phyloP scores from a whole-genome alignment of 2,888 invertebrate species.

The Mythimna ferrago region DNA sequence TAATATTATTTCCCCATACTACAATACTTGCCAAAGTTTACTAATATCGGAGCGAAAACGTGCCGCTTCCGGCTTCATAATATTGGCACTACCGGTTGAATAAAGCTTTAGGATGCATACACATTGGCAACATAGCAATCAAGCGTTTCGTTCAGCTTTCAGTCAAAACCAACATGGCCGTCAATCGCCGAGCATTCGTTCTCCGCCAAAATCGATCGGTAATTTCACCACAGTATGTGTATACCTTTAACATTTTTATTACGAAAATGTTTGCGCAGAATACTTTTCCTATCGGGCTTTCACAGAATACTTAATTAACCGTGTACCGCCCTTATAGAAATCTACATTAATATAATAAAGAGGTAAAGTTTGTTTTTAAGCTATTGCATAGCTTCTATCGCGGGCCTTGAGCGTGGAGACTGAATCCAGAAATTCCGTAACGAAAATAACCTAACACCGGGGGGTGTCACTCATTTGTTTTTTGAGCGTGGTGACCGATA shows the following conservation, averaged over 20 bases:
- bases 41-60: slow-evolving; percentile 30
- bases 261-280: slow-evolving; percentile 17
- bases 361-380: too few relatives aligned
- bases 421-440: too few relatives aligned
- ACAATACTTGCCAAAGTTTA: slow-evolving; percentile 31
- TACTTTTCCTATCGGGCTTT: slow-evolving; percentile 30
- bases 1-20: slow-evolving; percentile 16
- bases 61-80: slow-evolving; percentile 36
- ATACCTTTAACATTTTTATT: slow-evolving; percentile 10
- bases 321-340: not conserved
- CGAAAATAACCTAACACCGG: too few relatives aligned
- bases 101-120: slow-evolving; percentile 13
- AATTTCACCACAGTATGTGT: not conserved
- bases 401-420: too few relatives aligned
- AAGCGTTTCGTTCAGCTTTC: not conserved
- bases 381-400: too few relatives aligned
- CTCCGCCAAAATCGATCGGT: not conserved
- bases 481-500: too few relatives aligned
- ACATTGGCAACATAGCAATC: slow-evolving; percentile 6
- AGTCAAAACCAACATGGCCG: not conserved
- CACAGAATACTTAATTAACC: slow-evolving; percentile 50
- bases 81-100: slow-evolving; percentile 12
- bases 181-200: not conserved
- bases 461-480: too few relatives aligned
- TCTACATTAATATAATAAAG: too few relatives aligned